phyloP scores from a whole-genome alignment of 2,888 invertebrate species.

The Fragum fragum region DNA sequence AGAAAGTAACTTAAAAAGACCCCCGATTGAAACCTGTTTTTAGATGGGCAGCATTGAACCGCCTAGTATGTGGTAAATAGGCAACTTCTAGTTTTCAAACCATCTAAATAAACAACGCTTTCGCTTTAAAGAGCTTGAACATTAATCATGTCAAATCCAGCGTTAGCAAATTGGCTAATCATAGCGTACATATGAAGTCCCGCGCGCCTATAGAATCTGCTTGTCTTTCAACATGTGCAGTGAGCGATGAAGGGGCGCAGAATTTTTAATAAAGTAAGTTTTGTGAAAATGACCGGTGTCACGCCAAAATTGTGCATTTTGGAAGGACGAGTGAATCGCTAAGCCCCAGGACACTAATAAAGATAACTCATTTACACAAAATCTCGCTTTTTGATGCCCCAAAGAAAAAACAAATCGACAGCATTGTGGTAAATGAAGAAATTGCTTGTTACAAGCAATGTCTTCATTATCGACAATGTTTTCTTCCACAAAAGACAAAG shows the following conservation, averaged over 20 bases:
- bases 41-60: slow-evolving; percentile 21
- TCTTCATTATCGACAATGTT: too few species aligned
- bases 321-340: too few species aligned
- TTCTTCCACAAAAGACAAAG: too few species aligned
- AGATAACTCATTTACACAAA: too few species aligned
- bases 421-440: too few species aligned
- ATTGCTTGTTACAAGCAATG: too few species aligned
- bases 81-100: slow-evolving; percentile 42
- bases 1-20: neutral
- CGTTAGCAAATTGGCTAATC: slow-evolving; percentile 63
- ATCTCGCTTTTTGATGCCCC: too few species aligned
- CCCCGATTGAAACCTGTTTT: neutral
- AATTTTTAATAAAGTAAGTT: slow-evolving; percentile 57
- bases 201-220: slow-evolving; percentile 49
- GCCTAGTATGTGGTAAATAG: slow-evolving; percentile 52
- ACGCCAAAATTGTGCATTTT: neutral
- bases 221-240: slow-evolving; percentile 60
- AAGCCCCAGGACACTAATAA: too few species aligned
- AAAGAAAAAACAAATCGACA: too few species aligned
- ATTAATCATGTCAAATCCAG: slow-evolving; percentile 65
- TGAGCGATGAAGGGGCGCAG: slow-evolving; percentile 25
- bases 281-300: slow-evolving; percentile 34
- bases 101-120: slow-evolving; percentile 61
- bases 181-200: slow-evolving; percentile 53
- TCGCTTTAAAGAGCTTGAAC: slow-evolving; percentile 55